Evolutionary conservation across 1,140 invertebrate genomes (phyloP).

Genomic region (Diorhabda carinulata): DNA sequence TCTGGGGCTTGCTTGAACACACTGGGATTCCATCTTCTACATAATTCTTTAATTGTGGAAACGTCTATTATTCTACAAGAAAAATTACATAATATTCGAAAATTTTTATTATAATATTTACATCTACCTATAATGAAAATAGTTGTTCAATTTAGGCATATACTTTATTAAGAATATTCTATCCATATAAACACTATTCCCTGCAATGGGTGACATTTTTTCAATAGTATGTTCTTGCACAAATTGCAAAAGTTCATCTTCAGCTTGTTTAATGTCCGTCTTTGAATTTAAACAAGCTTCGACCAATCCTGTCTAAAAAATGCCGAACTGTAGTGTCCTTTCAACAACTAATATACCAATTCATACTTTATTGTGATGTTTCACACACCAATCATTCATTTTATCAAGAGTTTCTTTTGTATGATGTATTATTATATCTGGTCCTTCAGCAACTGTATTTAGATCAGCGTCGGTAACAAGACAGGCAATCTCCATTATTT

Average conservation of each 20-base stretch:
- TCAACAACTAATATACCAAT: slow-evolving; percentile 3
- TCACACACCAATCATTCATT: slow-evolving; percentile 81
- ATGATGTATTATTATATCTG: slow-evolving; percentile 79
- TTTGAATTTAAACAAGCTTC: slow-evolving; percentile 65
- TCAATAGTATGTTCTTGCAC: slow-evolving; percentile 63
- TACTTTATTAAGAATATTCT: slow-evolving; percentile 70
- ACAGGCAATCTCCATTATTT: slow-evolving; percentile 85
- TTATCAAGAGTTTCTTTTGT: slow-evolving; percentile 64
- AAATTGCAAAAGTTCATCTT: slow-evolving; percentile 70
- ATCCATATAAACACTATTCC: slow-evolving; percentile 88
- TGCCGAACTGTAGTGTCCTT: too few relatives aligned
- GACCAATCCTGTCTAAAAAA: slow-evolving; percentile 70
- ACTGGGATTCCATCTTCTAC: slow-evolving; percentile 68
- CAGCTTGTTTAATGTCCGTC: slow-evolving; percentile 62
- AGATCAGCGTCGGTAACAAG: slow-evolving; percentile 80
- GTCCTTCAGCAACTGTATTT: slow-evolving; percentile 72
- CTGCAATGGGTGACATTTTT: slow-evolving; percentile 69
- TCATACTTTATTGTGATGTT: slow-evolving; percentile 68
- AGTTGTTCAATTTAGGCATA: slow-evolving; percentile 70
- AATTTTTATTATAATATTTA: not conserved
- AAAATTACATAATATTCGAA: not conserved
- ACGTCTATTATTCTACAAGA: slow-evolving; percentile 79
- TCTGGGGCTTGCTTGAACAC: slow-evolving; percentile 55
- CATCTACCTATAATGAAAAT: slow-evolving; percentile 73
- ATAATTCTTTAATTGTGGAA: slow-evolving; percentile 83